Evolutionary conservation across 2,113 vertebrate species (phyloP), one percentile per base, ranked within the genome.

Genomic region (Pygoscelis adeliae): DNA sequence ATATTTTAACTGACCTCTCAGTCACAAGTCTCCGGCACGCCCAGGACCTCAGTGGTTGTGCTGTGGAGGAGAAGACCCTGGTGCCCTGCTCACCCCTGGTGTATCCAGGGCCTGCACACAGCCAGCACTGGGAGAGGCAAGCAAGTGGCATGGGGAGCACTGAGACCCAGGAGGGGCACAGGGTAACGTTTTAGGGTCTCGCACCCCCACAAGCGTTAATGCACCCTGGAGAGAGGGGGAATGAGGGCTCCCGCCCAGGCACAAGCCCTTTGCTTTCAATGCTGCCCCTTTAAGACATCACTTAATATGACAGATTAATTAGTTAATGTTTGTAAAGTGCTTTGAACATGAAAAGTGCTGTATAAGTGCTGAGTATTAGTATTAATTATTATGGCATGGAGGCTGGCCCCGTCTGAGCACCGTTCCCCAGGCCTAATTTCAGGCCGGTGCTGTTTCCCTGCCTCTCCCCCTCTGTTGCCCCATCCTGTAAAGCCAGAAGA

Each of bases 311-410:
- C 94, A 96, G 58, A 87, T 89, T 95, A 92, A 96, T 97, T 94
- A 95, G 80, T 66, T 88, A 93, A 97, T 95, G 86, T 96, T 97
- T 91, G 94, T 81, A 94, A 94, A 96, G 81, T 88, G 81, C 88
- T 96, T 95, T 97, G 94, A 96, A 96, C 88, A 90, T 94, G 84
- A 70, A 78, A 97, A 96, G 69, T 87, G 56, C 70, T 93, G 83
- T 91, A 22, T 66, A 96, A 94, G 62, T 94, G 81, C 94, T 86
- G 83, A 94, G 69, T 85, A 80, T 96, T 77, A 78, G 47, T 90
- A 74, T 67, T 92, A 96, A 91, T 96, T 93, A 71, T 90, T 70
- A 61, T 42, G 67, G 32, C 34, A 34, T 29, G 40, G 65, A 90
- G 65, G 34, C n/a, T 93, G 89, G 27, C 1, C 9, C 53, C 8